Evolutionary conservation across 2,113 vertebrate species (phyloP).

Genomic region (Numida meleagris): DNA sequence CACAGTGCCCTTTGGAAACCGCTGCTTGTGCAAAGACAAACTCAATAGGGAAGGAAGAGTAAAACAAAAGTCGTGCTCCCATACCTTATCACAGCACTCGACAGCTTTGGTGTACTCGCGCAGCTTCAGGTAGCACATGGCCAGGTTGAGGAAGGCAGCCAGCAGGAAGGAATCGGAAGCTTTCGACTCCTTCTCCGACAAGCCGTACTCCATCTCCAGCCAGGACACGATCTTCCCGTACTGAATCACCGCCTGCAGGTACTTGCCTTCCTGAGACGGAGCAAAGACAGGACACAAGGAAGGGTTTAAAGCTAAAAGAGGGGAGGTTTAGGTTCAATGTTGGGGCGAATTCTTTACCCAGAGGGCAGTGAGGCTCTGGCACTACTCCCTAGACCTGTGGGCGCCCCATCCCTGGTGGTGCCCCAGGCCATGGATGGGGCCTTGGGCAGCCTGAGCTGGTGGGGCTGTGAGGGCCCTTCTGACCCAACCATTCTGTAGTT

Average conservation of each 20-base stretch:
- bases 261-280: slow-evolving; percentile 82
- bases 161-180: slow-evolving; percentile 83
- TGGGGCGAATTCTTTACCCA: background rate
- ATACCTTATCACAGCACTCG: slow-evolving; percentile 94
- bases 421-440: too few species aligned
- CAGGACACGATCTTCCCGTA: slow-evolving; percentile 92
- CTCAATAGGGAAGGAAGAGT: rapidly evolving
- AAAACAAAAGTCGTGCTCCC: background rate
- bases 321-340: background rate
- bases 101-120: slow-evolving; percentile 87
- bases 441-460: too few species aligned
- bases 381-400: background rate
- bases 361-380: background rate
- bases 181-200: slow-evolving; percentile 83
- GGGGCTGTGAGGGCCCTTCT: too few species aligned
- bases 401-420: background rate
- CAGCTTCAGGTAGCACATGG: slow-evolving; percentile 91
- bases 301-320: background rate
- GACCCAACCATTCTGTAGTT: too few species aligned
- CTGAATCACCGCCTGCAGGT: slow-evolving; percentile 89
- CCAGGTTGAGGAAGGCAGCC: slow-evolving; percentile 92
- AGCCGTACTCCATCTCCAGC: slow-evolving; percentile 92
- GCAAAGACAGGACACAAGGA: background rate
- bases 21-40: rapidly evolving
- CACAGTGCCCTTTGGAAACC: background rate